Evolutionary conservation across 2,888 invertebrate species (phyloP), one percentile per base, ranked within the genome.

Genomic region (Leptinotarsa tumamoca): DNA sequence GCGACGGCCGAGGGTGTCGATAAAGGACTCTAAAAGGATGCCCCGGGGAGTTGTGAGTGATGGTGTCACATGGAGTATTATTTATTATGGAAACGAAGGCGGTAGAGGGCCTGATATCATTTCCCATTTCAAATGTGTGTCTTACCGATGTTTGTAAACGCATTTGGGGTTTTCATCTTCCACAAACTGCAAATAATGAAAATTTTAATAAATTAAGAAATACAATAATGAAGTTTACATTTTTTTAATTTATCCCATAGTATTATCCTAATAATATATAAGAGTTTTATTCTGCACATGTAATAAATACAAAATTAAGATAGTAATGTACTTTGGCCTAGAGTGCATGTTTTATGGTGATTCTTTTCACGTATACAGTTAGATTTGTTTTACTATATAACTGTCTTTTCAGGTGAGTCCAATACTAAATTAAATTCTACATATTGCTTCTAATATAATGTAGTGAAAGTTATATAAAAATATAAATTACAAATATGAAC

Each of bases 241-340:
- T 84, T 85, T 85, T 86, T 85, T 86, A 86, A 85, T 85, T 84
- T 86, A 85, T 87, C 86, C 86, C 87, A 85, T 85, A 85, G 85
- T 87, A 87, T 87, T 87, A 88, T 86, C 87, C 87, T 88, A 88
- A 87, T 87, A 87, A 87, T 86, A 83, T 76, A 81, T 80, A 87
- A 81, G 80, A 82, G 88, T 88, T 87, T 88, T 87, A 85, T 86
- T 87, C 86, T 87, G 87, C 86, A 86, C 85, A 87, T 85, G 86
- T 86, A 87, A 87, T 87, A 87, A 87, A 87, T 85, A 86, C 85
- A 82, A 85, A 84, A 83, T 85, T 82, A 85, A 84, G 85, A 86
- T 85, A 85, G 85, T 86, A 87, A 87, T 88, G 21, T 21, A 88
- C 88, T 88, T 88, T 88, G 88, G 88, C 88, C 86, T 87, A 87